Evolutionary conservation across 2,797 vertebrate species (phyloP), one percentile per base, ranked within the genome.

Genomic region (Megaceryle alcyon): DNA sequence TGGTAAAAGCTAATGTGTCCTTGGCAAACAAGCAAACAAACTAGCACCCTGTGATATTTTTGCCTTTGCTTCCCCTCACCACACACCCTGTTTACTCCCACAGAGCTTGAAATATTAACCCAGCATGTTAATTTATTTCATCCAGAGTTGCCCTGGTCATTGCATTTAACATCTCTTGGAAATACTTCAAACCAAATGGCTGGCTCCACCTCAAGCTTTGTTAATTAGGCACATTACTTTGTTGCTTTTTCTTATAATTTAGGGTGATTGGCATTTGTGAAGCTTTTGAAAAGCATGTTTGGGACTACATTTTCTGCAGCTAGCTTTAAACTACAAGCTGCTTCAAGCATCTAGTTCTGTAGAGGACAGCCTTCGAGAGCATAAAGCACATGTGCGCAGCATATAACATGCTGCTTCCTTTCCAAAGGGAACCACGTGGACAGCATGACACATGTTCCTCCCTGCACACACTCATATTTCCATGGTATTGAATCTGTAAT

Each of bases 161-260:
- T 89, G 82, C 83, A 90, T 92, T 92, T 96, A 86, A 75, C 79
- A 39, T 93, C 87, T 93, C 68, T 94, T 95, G 91, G 91, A 96
- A 92, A 41, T 80, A 86, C 90, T 95, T 95, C 92, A 95, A 92
- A 93, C 88, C 65, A 66, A 92, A 81, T 59, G 82, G 41, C 84
- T 91, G 93, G 77, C 83, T 96, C 72, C 75, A 91, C 88, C 88
- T 82, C 87, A 57, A 84, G 78, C 82, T 90, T 85, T 91, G 81
- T 83, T 89, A 96, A 94, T 96, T 90, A 86, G 88, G 33, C 76
- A 57, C 90, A 91, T 91, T 86, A 77, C 49, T 93, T 88, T 29
- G 72, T 87, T 89, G 72, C 72, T 85, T 96, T 94, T 86, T 44
- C 80, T 41, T 76, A 90, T 20, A 3, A 1, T 91, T 92, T 92